Evolutionary conservation across 2,888 invertebrate species (phyloP).

Genomic region (Cheilosia variabilis): DNA sequence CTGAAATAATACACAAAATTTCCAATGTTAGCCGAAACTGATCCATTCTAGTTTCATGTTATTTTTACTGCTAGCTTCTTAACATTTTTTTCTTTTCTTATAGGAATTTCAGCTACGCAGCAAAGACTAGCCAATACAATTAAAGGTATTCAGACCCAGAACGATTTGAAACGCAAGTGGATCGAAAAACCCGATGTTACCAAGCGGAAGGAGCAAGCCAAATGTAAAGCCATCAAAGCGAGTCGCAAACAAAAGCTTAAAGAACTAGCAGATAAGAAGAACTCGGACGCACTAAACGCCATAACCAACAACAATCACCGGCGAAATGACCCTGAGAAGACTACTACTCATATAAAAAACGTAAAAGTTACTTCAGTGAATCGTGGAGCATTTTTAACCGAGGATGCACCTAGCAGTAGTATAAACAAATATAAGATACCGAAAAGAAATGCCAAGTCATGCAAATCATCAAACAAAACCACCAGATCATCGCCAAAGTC

Average conservation of each 20-base stretch:
- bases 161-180: conserved; percentile 79
- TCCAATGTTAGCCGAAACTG: too few relatives aligned
- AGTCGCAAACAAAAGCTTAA: conserved; percentile 79
- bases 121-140: conserved; percentile 46
- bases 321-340: neutral
- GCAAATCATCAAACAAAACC: conserved; percentile 69
- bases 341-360: conserved; percentile 52
- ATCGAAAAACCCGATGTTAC: conserved; percentile 77
- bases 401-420: conserved; percentile 71
- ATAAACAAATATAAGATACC: conserved; percentile 47
- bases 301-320: neutral
- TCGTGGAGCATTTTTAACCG: conserved; percentile 85
- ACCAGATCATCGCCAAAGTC: conserved; percentile 80
- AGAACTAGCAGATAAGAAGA: conserved; percentile 78
- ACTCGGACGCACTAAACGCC: conserved; percentile 2
- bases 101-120: conserved; percentile 67
- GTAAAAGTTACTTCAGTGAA: conserved; percentile 85
- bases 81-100: neutral
- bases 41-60: too few relatives aligned
- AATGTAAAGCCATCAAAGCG: conserved; percentile 76
- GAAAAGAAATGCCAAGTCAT: conserved; percentile 17
- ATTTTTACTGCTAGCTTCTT: neutral
- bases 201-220: conserved; percentile 75
- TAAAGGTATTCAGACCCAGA: conserved; percentile 49
- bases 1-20: too few relatives aligned